Evolutionary conservation across 2,113 vertebrate genomes (phyloP), one percentile per base, ranked within the genome.

Genomic region (Pleuronectes platessa): DNA sequence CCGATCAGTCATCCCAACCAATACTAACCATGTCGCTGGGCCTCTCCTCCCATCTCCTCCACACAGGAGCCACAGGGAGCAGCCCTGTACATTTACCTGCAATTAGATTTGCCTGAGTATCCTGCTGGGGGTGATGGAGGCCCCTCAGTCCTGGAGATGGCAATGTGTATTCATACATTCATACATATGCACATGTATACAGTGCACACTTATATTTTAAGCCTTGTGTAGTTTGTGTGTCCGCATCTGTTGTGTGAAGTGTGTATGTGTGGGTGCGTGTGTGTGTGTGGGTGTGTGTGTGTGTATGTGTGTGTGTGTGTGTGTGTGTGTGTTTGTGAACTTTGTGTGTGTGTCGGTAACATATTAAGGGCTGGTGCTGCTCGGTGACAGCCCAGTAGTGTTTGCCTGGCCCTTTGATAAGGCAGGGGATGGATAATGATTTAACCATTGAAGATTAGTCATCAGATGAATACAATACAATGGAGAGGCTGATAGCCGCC

Each of bases 11-110:
- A 92, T 93, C 82, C 86, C 81, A 89, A 91, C 93, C 92, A 90
- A 92, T 92, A 93, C 92, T 94, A 93, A 93, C 87, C 90, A 89
- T 91, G 90, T 92, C 86, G 86, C 91, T 76, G 89, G 90, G 87
- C 84, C 78, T 90, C 82, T 88, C 90, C 89, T 83, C 86, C 85
- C 89, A 89, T 92, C 84, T 91, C 78, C 88, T 83, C 87, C 87
- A 72, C 81, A 83, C 88, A 89, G 87, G 85, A 93, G 87, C 86
- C 85, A 80, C 80, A 75, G 76, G 86, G 83, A 92, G 88, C 80
- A 86, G 86, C 88, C 54, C 89, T 89, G 87, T 86, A 92, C 91
- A 93, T 93, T 93, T 92, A 91, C 90, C 93, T 92, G 86, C 88
- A 93, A 94, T 94, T 93, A 89, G 88, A 94, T 94, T 93, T 94